Evolutionary conservation across 2,113 vertebrate species (phyloP).

Genomic region (Grus americana): DNA sequence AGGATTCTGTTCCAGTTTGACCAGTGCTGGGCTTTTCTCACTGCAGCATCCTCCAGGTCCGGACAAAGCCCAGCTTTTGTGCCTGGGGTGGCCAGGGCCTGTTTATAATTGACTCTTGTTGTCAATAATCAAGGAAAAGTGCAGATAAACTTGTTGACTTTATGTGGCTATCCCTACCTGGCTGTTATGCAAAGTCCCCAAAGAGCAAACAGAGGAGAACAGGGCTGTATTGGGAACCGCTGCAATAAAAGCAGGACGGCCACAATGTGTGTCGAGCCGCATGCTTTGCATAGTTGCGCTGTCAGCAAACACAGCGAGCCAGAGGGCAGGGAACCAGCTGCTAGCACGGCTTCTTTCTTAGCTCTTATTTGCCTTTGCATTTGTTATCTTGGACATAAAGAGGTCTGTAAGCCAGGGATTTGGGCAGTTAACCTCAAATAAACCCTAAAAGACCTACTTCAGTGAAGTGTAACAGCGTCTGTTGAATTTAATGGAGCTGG

Average conservation of each 20-base stretch:
- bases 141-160: not conserved
- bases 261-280: not conserved
- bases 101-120: not conserved
- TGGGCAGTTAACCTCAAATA: constrained; percentile 63
- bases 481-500: constrained; percentile 21
- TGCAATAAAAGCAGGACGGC: not conserved
- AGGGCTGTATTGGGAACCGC: not conserved
- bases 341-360: not conserved
- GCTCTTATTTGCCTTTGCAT: constrained; percentile 24
- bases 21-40: not conserved
- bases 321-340: not conserved
- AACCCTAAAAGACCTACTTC: constrained; percentile 16
- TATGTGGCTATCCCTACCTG: not conserved
- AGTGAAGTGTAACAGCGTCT: not conserved
- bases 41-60: not conserved
- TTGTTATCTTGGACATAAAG: constrained; percentile 48
- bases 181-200: not conserved
- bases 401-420: constrained; percentile 39
- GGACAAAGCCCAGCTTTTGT: not conserved
- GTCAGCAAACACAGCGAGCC: constrained; percentile 26
- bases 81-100: not conserved
- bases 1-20: not conserved
- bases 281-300: constrained; percentile 39
- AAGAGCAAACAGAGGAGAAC: not conserved
- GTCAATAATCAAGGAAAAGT: not conserved